These are phyloP conservation scores for Anoncus sp. DNA, from an alignment of 2,888 invertebrate species.

Conservation along the genomic window DNA sequence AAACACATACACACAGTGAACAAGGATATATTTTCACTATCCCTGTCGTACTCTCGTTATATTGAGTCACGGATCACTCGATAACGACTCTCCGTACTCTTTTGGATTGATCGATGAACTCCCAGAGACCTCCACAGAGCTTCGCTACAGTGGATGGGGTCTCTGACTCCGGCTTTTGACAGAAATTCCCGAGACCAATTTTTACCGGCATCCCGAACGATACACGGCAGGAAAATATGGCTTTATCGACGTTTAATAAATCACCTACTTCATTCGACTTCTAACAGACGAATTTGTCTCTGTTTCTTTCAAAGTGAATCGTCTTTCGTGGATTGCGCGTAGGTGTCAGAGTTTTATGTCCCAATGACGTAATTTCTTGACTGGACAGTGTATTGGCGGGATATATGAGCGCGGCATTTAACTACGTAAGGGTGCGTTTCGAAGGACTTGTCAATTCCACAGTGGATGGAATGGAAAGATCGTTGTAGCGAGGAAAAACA, in stretches of 20 bases:
- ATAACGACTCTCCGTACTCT: constrained; percentile 39
- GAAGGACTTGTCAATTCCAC: neutral
- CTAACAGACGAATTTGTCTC: neutral
- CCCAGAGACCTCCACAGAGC: neutral
- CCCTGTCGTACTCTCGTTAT: constrained; percentile 35
- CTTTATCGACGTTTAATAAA: constrained; percentile 25
- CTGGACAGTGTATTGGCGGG: constrained; percentile 68
- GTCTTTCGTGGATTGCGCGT: too few relatives aligned
- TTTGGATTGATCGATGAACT: constrained; percentile 48
- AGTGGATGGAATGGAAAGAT: neutral
- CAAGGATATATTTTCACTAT: constrained; percentile 13
- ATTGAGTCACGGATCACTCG: constrained; percentile 52
- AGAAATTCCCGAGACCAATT: constrained; percentile 33
- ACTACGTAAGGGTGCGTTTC: neutral
- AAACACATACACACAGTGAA: neutral
- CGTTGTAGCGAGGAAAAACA: constrained; percentile 35
- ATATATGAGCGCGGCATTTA: constrained; percentile 22
- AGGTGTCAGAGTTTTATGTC: too few relatives aligned
- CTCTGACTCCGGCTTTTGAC: constrained; percentile 16
- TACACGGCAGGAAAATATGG: neutral
- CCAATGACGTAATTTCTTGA: constrained; percentile 74
- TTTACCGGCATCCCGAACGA: constrained; percentile 14
- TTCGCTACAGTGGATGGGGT: neutral
- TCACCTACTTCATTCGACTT: neutral
- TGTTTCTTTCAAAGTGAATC: neutral